Evolutionary conservation across 2,797 vertebrate species (phyloP), one percentile per base, ranked within the genome.

Genomic region (Sciurus vulgaris): DNA sequence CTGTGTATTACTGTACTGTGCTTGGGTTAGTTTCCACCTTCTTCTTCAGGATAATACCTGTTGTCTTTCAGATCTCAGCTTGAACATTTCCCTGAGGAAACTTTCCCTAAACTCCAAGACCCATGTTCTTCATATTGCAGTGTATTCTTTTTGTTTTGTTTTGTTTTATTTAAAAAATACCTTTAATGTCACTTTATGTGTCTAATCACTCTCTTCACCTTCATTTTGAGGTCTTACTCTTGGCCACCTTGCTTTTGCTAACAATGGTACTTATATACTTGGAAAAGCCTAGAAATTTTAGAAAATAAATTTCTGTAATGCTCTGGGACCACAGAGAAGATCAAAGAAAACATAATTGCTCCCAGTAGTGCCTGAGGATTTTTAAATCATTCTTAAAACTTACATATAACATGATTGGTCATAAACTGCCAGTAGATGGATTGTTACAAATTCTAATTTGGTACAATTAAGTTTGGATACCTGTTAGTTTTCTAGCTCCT

Each of bases 371-470:
- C 59, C 33, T 5, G 38, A 85, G 10, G 67, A 54, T 63, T 88
- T 41, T 61, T 8, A 56, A 81, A 76, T 35, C 28, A 86, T 47
- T 61, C 14, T 59, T 84, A 85, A 78, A 72, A 72, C 89, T 86
- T 51, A n/a, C 72, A 78, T 73, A 82, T 63, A 93, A 38, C 44
- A 72, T 59, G n/a, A 94, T 15, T 92, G 20, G 44, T 38, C 28
- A 69, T 33, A 70, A 38, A 38, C 73, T 28, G 5, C 72, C 33
- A 59, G 30, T 79, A 93, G 59, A 69, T 67, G 41, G 35, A 76
- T 54, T 81, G 38, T 24, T 65, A 70, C 22, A 70, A 65, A 89
- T 91, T 96, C n/a, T 61, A 35, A 79, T 83, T 93, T 91, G 86
- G 22, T 82, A 38, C 77, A 49, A 18, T 72, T 85, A 81, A 67